These are phyloP conservation scores for Choristoneura fumiferana DNA, from an alignment of 1,140 invertebrate genomes.

Conservation along the genomic window DNA sequence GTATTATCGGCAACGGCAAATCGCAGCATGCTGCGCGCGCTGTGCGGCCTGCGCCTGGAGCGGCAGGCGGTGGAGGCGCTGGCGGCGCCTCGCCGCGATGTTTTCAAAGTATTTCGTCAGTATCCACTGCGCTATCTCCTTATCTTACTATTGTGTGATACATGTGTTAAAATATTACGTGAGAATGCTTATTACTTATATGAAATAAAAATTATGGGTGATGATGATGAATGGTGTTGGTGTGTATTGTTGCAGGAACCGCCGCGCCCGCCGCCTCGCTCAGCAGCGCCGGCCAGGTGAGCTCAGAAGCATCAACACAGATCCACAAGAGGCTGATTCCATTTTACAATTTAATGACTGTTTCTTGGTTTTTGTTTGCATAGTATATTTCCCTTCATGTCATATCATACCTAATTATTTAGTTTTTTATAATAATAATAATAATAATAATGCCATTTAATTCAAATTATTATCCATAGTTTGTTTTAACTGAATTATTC, in stretches of 20 bases:
- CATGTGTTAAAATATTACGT: conserved; percentile 1
- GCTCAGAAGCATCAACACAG: too few species aligned
- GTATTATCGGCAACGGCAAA: background rate
- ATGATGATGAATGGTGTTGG: background rate
- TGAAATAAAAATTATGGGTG: background rate
- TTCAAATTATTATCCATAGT: too few species aligned
- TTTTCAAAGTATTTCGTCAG: conserved; percentile 52
- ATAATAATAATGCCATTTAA: too few species aligned
- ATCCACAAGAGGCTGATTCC: too few species aligned
- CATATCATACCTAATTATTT: too few species aligned
- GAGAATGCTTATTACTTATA: too few species aligned
- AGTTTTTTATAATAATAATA: too few species aligned
- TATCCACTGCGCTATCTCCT: conserved; percentile 21
- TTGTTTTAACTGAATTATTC: too few species aligned
- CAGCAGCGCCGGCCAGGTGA: background rate
- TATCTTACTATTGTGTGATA: background rate
- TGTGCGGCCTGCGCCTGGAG: conserved; percentile 45
- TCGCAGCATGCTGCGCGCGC: conserved; percentile 46
- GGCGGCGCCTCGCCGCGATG: conserved; percentile 38
- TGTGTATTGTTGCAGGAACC: conserved; percentile 23
- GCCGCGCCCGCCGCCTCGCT: conserved; percentile 16
- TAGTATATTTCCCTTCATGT: too few species aligned
- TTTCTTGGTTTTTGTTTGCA: too few species aligned
- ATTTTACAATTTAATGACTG: too few species aligned
- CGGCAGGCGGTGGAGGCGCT: conserved; percentile 36